A percentile compares a stretch with the other conserved stretches of the same genome.
Evolutionary conservation across 2,113 vertebrate species (phyloP).

Genomic region (Barnardius zonarius): DNA sequence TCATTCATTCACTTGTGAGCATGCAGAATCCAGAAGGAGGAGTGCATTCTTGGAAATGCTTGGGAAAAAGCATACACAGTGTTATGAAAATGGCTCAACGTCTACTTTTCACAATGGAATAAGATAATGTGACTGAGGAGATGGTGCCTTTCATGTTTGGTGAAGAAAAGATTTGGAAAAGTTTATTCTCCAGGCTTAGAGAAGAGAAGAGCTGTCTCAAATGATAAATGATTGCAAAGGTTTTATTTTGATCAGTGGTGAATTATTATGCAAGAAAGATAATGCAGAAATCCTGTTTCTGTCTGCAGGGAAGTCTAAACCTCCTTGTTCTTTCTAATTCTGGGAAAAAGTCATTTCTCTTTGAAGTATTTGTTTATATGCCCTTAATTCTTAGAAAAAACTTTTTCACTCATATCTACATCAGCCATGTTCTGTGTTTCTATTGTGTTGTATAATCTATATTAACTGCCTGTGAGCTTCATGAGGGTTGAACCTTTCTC

Average conservation of each 20-base stretch:
- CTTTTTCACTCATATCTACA: neutral
- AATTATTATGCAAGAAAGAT: neutral
- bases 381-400: neutral
- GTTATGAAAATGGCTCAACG: neutral
- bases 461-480: neutral
- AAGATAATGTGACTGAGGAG: neutral
- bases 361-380: neutral
- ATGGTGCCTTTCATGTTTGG: fast-evolving
- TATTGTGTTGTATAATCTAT: neutral
- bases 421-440: neutral
- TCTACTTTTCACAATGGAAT: neutral
- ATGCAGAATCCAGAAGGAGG: neutral
- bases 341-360: neutral
- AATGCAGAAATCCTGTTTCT: neutral
- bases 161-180: neutral
- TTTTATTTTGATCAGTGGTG: neutral
- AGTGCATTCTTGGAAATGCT: neutral
- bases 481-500: neutral
- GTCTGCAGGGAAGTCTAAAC: neutral
- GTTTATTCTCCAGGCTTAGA: neutral
- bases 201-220: neutral
- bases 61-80: neutral
- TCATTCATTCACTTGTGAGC: neutral
- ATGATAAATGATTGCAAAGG: neutral
- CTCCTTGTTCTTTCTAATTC: neutral